phyloP scores from a whole-genome alignment of 2,113 vertebrate genomes.

The Mustela nigripes region DNA sequence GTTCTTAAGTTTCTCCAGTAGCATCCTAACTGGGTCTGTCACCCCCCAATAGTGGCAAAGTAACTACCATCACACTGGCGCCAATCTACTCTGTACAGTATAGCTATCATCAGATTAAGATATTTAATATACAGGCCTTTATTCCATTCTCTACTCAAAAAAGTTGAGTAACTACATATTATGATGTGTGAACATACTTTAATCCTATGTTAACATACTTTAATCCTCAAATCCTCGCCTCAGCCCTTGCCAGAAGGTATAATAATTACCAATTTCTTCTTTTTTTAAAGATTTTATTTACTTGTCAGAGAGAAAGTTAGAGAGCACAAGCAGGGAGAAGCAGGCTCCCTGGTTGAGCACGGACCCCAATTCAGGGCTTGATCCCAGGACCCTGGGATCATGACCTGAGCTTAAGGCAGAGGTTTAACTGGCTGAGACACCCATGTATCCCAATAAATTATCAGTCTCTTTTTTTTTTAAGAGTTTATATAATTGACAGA shows the following conservation, averaged over 20 bases:
- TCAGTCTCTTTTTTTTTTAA: conserved; percentile 68
- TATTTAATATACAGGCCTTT: background rate
- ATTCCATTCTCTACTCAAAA: conserved; percentile 29
- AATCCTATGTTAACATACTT: conserved; percentile 13
- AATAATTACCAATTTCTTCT: background rate
- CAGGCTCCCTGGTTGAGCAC: background rate
- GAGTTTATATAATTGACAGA: background rate
- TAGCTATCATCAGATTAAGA: background rate
- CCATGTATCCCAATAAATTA: background rate
- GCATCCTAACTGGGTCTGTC: background rate
- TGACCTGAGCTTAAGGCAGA: background rate
- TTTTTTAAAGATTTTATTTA: too few relatives aligned
- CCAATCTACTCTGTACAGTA: background rate
- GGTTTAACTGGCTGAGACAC: background rate
- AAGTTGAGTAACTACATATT: background rate
- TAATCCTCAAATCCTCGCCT: conserved; percentile 54
- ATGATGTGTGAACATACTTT: conserved; percentile 28
- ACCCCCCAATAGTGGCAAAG: background rate
- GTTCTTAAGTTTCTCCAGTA: background rate
- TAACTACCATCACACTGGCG: background rate
- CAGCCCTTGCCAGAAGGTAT: conserved; percentile 29
- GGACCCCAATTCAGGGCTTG: background rate
- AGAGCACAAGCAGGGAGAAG: too few relatives aligned
- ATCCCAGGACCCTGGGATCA: background rate
- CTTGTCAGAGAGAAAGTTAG: too few relatives aligned